These are phyloP conservation scores for Egretta garzetta DNA, from an alignment of 2,113 vertebrate genomes.

Conservation along the genomic window DNA sequence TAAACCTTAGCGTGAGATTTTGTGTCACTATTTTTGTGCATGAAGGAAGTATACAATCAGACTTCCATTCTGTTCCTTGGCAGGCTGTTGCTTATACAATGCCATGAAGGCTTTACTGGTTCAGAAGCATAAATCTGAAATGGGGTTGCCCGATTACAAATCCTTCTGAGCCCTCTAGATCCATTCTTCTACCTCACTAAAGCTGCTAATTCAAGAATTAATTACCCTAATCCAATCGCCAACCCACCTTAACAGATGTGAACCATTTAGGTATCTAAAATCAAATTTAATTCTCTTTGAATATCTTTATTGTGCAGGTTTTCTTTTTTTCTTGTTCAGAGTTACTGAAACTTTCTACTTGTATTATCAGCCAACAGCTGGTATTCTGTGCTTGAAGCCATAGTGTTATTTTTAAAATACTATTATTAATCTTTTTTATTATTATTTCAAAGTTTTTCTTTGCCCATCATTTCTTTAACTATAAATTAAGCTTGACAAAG, in stretches of 20 bases:
- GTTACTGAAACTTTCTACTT: not conserved
- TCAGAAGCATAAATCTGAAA: not conserved
- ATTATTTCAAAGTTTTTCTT: slow-evolving; percentile 27
- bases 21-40: not conserved
- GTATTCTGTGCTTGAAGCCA: not conserved
- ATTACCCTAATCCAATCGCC: not conserved
- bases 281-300: not conserved
- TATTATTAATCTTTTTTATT: not conserved
- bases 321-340: not conserved
- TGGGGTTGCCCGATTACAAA: not conserved
- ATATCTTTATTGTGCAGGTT: not conserved
- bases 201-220: not conserved
- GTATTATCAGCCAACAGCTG: not conserved
- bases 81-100: not conserved
- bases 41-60: not conserved
- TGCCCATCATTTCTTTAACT: not conserved
- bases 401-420: not conserved
- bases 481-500: not conserved
- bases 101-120: not conserved
- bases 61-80: not conserved
- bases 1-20: not conserved
- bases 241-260: not conserved
- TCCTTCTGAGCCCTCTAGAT: not conserved
- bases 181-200: not conserved
- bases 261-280: not conserved